Evolutionary conservation across 2,888 invertebrate species (phyloP), one percentile per base, ranked within the genome.

Genomic region (Atethmia centrago): DNA sequence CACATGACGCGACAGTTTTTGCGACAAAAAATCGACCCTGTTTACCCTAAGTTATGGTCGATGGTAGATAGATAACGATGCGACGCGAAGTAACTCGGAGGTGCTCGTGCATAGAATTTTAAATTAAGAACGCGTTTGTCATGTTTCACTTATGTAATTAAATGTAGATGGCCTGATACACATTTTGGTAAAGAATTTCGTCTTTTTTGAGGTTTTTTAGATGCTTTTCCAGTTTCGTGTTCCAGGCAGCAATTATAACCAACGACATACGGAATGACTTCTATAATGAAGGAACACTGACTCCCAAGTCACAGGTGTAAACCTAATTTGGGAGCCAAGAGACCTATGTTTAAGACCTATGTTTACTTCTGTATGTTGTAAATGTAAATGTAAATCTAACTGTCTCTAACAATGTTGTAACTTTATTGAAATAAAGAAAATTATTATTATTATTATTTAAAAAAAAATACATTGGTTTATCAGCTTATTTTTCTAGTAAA

Each of bases 61-160:
- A 80, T 78, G 71, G 68, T 80, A 68, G 78, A 78, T 70, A 79
- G 83, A 81, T 85, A 85, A 79, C 77, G 82, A 85, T 82, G 75
- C 79, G 76, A 80, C 81, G 80, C 82, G 68, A 83, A 76, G 80
- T 70, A 84, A 79, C 79, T 79, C 71, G 69, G 68, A 85, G 83
- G 88, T 71, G 85, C 74, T 87, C 88, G 90, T 88, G 90, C 89
- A 88, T 90, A 85, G 80, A 88, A 89, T 88, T 90, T 81, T 70
- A 85, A 90, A 91, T 91, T 91, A 90, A 86, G 90, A 90, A 87
- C 82, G 74, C 79, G 82, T 91, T 89, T 82, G 87, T 90, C 89
- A 87, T 84, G 82, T 78, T 84, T 71, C 66, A 79, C 55, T 80
- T 83, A 74, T 61, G 74, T 73, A 65, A 85, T 84, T 80, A 59